These are phyloP conservation scores for Monomorium pharaonis DNA, from an alignment of 1,140 invertebrate genomes.

Conservation along the genomic window DNA sequence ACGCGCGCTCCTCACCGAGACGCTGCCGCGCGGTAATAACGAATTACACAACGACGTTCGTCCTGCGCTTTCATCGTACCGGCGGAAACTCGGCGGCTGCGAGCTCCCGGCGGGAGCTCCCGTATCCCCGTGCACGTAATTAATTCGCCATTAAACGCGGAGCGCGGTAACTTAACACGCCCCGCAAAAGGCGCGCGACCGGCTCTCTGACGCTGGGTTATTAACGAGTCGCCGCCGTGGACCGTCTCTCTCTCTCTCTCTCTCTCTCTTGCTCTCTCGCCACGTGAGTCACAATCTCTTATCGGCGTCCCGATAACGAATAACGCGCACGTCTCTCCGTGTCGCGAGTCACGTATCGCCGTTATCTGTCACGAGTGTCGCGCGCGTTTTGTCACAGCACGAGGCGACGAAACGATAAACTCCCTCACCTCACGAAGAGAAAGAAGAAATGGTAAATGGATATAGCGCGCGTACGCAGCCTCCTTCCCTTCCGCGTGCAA, in stretches of 20 bases:
- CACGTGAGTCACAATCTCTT: constrained; percentile 22
- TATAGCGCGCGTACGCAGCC: background rate
- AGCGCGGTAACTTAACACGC: constrained; percentile 35
- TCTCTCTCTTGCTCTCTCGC: too few species aligned
- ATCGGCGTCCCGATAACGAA: constrained; percentile 45
- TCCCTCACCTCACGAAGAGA: too few species aligned
- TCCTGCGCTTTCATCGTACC: constrained; percentile 26
- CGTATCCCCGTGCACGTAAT: constrained; percentile 41
- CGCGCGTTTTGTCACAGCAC: background rate
- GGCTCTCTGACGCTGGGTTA: constrained; percentile 63
- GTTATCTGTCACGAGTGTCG: background rate
- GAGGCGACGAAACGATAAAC: background rate
- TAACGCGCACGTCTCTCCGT: constrained; percentile 5
- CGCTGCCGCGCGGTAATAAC: constrained; percentile 40
- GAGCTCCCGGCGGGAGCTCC: background rate
- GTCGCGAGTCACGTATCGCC: background rate
- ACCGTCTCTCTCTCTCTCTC: background rate
- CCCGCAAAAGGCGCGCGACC: constrained; percentile 37
- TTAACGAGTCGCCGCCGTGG: constrained; percentile 56
- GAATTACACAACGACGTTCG: constrained; percentile 44
- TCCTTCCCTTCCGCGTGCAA: too few species aligned
- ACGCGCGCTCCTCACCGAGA: background rate
- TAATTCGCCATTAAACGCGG: constrained; percentile 67
- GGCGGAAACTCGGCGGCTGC: constrained; percentile 29
- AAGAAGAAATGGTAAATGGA: background rate